Conservation (phyloP, 2,797 vertebrate species). For the Epinephelus awoara region DNA sequence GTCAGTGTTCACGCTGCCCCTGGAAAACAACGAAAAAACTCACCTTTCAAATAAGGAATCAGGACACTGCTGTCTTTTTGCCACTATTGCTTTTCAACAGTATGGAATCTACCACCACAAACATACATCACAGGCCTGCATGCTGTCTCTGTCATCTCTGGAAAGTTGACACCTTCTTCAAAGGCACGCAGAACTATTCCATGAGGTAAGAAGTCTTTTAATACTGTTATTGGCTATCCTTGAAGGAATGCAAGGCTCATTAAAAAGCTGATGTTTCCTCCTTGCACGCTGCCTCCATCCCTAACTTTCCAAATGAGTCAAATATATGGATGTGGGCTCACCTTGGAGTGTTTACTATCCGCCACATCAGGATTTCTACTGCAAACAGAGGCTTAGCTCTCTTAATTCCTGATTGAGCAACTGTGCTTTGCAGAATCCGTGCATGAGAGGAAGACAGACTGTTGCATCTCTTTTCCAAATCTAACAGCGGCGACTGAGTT, state of each 20-base stretch:
- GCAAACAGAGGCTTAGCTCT: not conserved
- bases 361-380: conserved; percentile 15
- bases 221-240: conserved; percentile 8
- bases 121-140: not conserved
- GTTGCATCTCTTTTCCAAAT: conserved; percentile 32
- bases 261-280: conserved; percentile 5
- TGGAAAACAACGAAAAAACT: not conserved
- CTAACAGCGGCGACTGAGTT: conserved; percentile 43
- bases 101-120: not conserved
- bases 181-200: conserved; percentile 14
- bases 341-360: conserved; percentile 28
- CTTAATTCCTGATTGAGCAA: conserved; percentile 11
- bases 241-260: conserved; percentile 35
- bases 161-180: conserved; percentile 29
- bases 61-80: not conserved
- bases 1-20: not conserved
- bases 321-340: conserved; percentile 42
- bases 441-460: conserved; percentile 4
- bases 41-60: not conserved
- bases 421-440: conserved; percentile 9
- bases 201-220: not conserved
- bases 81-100: not conserved
- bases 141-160: conserved; percentile 8
- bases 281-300: not conserved
- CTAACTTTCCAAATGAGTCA: conserved; percentile 2